Conservation (phyloP, 1,140 invertebrate genomes). For the Camponotus pennsylvanicus region DNA sequence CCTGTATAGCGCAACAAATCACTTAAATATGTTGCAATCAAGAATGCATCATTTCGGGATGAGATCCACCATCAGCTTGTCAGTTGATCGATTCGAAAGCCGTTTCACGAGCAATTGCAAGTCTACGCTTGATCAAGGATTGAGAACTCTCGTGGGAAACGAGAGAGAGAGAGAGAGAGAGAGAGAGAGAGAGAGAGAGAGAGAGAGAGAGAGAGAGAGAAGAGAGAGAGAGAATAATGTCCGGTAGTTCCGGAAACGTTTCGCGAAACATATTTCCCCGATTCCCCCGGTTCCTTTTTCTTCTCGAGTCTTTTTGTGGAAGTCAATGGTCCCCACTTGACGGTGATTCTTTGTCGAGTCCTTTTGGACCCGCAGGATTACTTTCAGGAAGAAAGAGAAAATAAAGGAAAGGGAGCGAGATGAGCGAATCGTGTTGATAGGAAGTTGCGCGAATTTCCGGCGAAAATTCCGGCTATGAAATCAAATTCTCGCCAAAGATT, state of each 20-base stretch:
- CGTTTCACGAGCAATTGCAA: slow-evolving; percentile 14
- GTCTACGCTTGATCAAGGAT: not conserved
- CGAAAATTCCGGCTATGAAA: slow-evolving; percentile 16
- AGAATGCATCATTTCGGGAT: not conserved
- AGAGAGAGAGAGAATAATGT: too few relatives aligned
- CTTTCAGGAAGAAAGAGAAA: not conserved
- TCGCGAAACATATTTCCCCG: slow-evolving; percentile 48
- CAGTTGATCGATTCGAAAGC: slow-evolving; percentile 11
- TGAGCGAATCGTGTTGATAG: slow-evolving; percentile 2
- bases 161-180: not conserved
- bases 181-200: not conserved
- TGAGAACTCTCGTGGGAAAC: not conserved
- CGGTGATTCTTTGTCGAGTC: slow-evolving; percentile 35
- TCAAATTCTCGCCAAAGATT: not conserved
- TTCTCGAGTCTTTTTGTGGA: slow-evolving; percentile 16
- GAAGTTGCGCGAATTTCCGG: not conserved
- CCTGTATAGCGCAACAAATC: not conserved
- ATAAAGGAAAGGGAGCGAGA: not conserved
- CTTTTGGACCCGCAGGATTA: not conserved
- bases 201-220: too few relatives aligned
- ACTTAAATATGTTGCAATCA: not conserved
- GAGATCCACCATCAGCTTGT: not conserved
- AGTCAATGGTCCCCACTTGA: slow-evolving; percentile 38
- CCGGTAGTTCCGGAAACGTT: slow-evolving; percentile 41
- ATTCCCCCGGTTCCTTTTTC: not conserved